A percentile compares a stretch with the other conserved stretches of the same genome.
phyloP scores from a whole-genome alignment of 2,113 vertebrate genomes.

The Pelobates fuscus region DNA sequence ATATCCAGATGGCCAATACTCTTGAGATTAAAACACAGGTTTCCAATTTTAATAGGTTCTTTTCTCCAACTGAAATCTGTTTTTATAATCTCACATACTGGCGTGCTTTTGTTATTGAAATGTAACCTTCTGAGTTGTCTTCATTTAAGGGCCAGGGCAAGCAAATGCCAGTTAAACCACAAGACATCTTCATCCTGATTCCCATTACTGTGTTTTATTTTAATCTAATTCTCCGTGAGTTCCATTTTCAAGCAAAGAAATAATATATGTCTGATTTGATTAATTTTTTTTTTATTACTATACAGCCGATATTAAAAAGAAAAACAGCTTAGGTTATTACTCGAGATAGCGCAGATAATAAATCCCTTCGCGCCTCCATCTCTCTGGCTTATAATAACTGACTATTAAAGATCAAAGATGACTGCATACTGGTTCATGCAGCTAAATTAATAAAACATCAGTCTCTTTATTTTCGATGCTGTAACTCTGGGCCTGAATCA shows the following conservation, averaged over 20 bases:
- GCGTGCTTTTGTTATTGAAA: too few species aligned
- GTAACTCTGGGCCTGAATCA: background rate
- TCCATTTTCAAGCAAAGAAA: background rate
- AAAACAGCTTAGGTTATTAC: background rate
- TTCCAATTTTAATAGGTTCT: too few species aligned
- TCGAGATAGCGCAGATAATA: background rate
- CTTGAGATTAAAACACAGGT: too few species aligned
- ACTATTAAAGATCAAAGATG: constrained; percentile 18
- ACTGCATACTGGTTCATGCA: background rate
- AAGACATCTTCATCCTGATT: too few species aligned
- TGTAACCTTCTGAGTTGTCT: too few species aligned
- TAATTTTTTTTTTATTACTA: background rate
- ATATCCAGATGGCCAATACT: too few species aligned
- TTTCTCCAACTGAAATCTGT: too few species aligned
- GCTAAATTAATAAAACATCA: constrained; percentile 14
- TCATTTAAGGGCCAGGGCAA: too few species aligned
- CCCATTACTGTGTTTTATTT: background rate
- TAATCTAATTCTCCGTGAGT: background rate
- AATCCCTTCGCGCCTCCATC: background rate
- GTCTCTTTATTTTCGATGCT: background rate
- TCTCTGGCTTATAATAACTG: background rate
- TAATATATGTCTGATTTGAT: background rate
- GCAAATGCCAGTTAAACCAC: too few species aligned
- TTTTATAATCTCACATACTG: too few species aligned
- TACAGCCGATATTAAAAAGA: background rate